Evolutionary conservation across 2,888 invertebrate genomes (phyloP).

Genomic region (Himalopsyche kuldschensis): DNA sequence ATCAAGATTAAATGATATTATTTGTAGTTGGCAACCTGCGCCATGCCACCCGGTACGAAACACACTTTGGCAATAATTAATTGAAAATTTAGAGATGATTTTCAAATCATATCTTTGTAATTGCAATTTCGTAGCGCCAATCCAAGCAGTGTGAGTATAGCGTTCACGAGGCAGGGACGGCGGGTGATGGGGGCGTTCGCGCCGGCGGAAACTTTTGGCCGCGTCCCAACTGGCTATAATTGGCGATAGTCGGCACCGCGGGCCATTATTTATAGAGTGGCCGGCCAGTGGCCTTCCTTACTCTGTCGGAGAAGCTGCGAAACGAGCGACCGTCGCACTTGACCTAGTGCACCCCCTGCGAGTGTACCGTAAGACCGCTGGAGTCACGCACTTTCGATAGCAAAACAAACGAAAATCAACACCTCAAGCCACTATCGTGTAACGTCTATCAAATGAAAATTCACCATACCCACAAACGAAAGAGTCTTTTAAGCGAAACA

Average conservation of each 20-base stretch:
- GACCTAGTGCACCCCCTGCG: constrained; percentile 56
- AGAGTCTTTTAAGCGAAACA: no score
- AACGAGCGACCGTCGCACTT: constrained; percentile 57
- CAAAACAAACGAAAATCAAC: background rate
- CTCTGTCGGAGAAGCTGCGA: constrained; percentile 42
- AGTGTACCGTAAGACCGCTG: constrained; percentile 3
- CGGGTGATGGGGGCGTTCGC: constrained; percentile 37
- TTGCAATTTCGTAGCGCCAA: background rate
- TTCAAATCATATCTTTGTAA: background rate
- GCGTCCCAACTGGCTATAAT: constrained; percentile 83
- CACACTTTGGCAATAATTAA: background rate
- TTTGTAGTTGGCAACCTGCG: no score
- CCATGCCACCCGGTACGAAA: background rate
- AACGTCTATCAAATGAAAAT: no score
- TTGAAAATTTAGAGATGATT: background rate
- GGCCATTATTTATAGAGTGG: constrained; percentile 71
- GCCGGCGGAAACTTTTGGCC: constrained; percentile 64
- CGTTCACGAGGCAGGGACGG: constrained; percentile 7
- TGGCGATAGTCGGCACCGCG: constrained; percentile 71
- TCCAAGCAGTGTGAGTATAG: background rate
- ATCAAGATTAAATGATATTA: no score
- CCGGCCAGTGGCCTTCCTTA: constrained; percentile 57
- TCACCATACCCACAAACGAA: no score
- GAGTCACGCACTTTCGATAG: background rate
- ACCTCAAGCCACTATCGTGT: no score